These are phyloP conservation scores for Macrosoma leucophasiata DNA, from an alignment of 2,888 invertebrate genomes.

Conservation along the genomic window DNA sequence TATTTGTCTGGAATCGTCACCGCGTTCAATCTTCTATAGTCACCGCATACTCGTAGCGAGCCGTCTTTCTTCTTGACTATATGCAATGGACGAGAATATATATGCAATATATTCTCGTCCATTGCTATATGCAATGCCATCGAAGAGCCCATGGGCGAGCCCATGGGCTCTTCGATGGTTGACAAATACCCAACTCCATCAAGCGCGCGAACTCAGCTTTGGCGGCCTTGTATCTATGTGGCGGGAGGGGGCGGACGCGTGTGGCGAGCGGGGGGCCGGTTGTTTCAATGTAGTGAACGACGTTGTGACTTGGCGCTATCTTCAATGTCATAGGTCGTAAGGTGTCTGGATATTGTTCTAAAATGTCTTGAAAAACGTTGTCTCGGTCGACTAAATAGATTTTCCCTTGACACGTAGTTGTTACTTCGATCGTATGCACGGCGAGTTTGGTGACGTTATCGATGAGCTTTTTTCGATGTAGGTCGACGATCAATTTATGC, in stretches of 20 bases:
- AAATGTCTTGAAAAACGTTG: slow-evolving; percentile 8
- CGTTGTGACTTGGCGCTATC: slow-evolving; percentile 6
- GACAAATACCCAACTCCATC: slow-evolving; percentile 25
- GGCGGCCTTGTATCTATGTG: slow-evolving; percentile 8
- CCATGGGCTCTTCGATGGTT: slow-evolving; percentile 28
- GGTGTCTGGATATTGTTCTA: slow-evolving; percentile 13
- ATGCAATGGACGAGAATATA: no score
- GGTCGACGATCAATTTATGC: slow-evolving; percentile 16
- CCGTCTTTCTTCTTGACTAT: slow-evolving; percentile 27
- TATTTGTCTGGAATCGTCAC: slow-evolving; percentile 21
- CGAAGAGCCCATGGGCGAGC: slow-evolving; percentile 24
- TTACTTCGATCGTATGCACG: slow-evolving; percentile 4
- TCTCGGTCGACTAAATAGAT: background rate
- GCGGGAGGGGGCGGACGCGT: slow-evolving; percentile 7
- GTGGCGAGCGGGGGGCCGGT: slow-evolving; percentile 11
- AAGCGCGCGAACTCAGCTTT: slow-evolving; percentile 13
- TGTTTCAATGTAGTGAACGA: slow-evolving; percentile 10
- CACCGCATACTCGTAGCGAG: slow-evolving; percentile 31
- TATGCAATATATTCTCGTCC: no score
- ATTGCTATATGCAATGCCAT: no score
- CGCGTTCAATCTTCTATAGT: slow-evolving; percentile 21
- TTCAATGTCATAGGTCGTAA: slow-evolving; percentile 6
- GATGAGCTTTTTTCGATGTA: slow-evolving; percentile 15
- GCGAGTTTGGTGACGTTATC: slow-evolving; percentile 16
- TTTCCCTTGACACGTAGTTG: background rate